Conservation (phyloP, 2,113 vertebrate genomes). For the Ahaetulla prasina region DNA sequence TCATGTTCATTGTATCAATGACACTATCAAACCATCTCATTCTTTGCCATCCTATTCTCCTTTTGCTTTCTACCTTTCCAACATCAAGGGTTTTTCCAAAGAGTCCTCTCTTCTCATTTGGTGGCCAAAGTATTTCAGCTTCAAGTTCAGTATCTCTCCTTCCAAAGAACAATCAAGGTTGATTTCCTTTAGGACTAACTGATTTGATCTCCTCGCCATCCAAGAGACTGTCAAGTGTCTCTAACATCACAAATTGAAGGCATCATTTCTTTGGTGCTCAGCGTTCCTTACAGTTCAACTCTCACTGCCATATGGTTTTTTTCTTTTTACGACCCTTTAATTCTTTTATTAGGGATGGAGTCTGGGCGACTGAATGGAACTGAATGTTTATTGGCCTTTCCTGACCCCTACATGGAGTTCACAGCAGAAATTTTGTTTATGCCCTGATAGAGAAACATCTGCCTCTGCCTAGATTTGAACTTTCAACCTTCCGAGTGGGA, state of each 20-base stretch:
- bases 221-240: background rate
- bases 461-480: background rate
- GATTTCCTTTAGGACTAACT: too few species aligned
- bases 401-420: background rate
- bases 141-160: too few species aligned
- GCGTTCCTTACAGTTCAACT: background rate
- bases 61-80: background rate
- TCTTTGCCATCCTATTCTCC: background rate
- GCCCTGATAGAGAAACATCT: background rate
- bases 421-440: background rate
- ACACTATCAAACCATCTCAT: background rate
- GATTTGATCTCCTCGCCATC: too few species aligned
- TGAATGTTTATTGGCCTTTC: background rate
- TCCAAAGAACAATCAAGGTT: too few species aligned
- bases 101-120: background rate
- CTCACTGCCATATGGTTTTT: background rate
- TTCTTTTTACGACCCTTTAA: background rate
- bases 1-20: background rate
- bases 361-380: background rate
- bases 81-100: background rate
- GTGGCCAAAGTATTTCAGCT: too few species aligned
- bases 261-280: background rate
- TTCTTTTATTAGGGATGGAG: background rate
- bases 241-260: background rate
- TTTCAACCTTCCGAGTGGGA: background rate